phyloP scores from a whole-genome alignment of 2,113 vertebrate species.

The Trochalopteron elliotii region DNA sequence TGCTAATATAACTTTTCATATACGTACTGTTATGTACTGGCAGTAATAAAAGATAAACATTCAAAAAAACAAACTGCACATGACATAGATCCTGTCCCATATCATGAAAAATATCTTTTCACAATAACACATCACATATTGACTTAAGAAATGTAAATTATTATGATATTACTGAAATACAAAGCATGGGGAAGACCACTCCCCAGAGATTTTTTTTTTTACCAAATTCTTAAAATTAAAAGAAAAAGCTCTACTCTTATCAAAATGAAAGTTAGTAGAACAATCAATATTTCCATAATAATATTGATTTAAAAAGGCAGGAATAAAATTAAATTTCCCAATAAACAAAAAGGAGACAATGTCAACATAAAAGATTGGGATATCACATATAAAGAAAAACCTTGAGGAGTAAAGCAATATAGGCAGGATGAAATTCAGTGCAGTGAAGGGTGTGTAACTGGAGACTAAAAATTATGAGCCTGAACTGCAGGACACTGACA shows the following conservation, averaged over 20 bases:
- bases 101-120: background rate
- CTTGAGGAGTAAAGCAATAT: background rate
- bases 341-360: background rate
- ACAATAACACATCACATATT: background rate
- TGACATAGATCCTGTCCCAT: background rate
- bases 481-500: background rate
- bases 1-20: constrained; percentile 50
- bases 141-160: background rate
- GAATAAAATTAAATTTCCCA: background rate
- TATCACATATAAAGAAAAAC: background rate
- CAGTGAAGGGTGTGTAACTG: background rate
- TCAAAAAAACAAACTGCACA: background rate
- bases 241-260: background rate
- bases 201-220: background rate
- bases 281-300: background rate
- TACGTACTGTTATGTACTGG: background rate
- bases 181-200: background rate
- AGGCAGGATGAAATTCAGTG: background rate
- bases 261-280: background rate
- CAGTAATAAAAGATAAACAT: constrained; percentile 17
- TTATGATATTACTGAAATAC: background rate
- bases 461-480: background rate
- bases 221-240: background rate
- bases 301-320: background rate
- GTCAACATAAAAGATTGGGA: background rate